Evolutionary conservation across 2,888 invertebrate genomes (phyloP), one percentile per base, ranked within the genome.

Genomic region (Brassicogethes aeneus): DNA sequence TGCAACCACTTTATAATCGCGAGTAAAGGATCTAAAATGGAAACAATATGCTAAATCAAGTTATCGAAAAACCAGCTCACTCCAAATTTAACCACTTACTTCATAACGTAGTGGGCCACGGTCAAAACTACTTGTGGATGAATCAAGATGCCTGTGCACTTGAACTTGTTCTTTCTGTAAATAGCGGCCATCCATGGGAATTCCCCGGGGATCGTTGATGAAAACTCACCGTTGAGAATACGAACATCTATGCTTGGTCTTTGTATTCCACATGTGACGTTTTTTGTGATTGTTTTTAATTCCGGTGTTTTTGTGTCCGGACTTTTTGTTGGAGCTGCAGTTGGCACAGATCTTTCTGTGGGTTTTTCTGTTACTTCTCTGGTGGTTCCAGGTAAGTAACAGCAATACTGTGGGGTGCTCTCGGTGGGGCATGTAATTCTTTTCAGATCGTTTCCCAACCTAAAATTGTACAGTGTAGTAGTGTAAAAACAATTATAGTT

Each of bases 1-100:
- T 83, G 0, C 85, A 82, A 1, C 81, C 76, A 77, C 66, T 53
- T 70, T 71, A 17, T 56, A 45, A 16, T 47, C 38, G 0, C 35
- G 14, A 32, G 8, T 3, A 32, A 5, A 3, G 5, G 3, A 7
- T 13, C 32, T 32, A 32, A 32, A 32, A 32, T 5, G 10, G 12
- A 32, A 32, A 32, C 10, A 3, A 12, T 32, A 32, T 32, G 12
- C 12, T 10, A 5, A 32, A 10, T 13, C 12, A 10, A 13, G 3
- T 32, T 32, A 13, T 13, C 32, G 7, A 10, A 32, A 32, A 10
- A 23, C 23, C 23, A 10, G 23, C 23, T 10, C 23, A 7, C 7
- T 5, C 23, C 10, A 10, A 7, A 32, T 3, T 32, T 3, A 12
- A 5, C 3, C 14, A 12, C 5, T 43, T 39, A 56, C 57, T 48